Evolutionary conservation across 2,113 vertebrate genomes (phyloP).

Genomic region (Cervus canadensis): DNA sequence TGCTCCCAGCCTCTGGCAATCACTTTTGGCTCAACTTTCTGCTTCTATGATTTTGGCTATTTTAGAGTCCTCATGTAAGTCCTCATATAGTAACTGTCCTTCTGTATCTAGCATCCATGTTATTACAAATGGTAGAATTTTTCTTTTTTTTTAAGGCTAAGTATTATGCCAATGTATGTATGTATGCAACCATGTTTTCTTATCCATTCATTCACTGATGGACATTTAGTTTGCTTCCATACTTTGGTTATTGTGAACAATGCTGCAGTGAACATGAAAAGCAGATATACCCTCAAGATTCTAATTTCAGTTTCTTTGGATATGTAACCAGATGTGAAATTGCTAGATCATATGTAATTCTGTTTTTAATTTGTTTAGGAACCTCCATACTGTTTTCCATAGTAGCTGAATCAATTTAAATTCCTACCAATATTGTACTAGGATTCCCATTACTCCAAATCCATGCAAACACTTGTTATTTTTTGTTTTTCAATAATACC

Average conservation of each 20-base stretch:
- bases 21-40: background rate
- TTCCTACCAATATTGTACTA: background rate
- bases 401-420: background rate
- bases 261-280: background rate
- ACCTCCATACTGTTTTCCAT: background rate
- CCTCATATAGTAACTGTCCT: background rate
- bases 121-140: background rate
- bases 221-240: background rate
- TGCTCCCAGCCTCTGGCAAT: background rate
- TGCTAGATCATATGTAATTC: background rate
- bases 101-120: background rate
- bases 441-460: background rate
- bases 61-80: background rate
- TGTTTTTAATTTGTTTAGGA: background rate
- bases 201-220: background rate
- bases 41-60: background rate
- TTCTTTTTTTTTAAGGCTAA: background rate
- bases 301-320: background rate
- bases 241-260: background rate
- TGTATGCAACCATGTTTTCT: background rate
- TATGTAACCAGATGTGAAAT: background rate
- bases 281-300: background rate
- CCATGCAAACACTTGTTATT: background rate
- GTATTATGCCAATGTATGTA: background rate
- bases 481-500: background rate